Conservation (phyloP, 2,113 vertebrate genomes). For the Numida meleagris region DNA sequence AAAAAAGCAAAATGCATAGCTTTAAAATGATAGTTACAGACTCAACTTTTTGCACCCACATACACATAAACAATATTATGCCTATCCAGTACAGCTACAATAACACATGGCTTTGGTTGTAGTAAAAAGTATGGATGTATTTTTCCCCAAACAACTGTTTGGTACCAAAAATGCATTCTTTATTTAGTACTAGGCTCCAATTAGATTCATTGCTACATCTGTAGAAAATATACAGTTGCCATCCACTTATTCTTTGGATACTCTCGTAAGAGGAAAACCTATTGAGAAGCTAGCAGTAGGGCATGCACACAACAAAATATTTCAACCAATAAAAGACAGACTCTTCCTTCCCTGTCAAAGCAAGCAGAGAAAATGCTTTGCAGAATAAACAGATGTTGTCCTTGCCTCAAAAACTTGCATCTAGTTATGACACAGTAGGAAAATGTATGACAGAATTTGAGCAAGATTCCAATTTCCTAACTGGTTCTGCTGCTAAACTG, state of each 20-base stretch:
- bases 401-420: neutral
- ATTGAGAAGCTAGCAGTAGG: neutral
- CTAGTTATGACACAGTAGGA: neutral
- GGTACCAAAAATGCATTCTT: neutral
- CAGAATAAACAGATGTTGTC: neutral
- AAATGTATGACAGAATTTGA: neutral
- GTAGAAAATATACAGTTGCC: neutral
- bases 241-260: neutral
- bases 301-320: neutral
- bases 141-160: neutral
- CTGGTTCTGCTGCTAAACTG: neutral
- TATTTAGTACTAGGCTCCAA: neutral
- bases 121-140: neutral
- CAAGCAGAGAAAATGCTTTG: neutral
- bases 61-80: rapidly evolving
- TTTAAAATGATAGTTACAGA: neutral
- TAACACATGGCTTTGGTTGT: rapidly evolving
- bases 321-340: neutral
- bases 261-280: neutral
- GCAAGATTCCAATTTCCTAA: neutral
- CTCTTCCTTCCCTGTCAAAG: neutral
- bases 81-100: neutral
- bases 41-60: neutral
- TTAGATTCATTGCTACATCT: neutral
- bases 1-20: rapidly evolving